Percentiles rank a stretch among this genome's conserved stretches.
phyloP scores from a whole-genome alignment of 2,888 invertebrate species.

The Catocala nupta region DNA sequence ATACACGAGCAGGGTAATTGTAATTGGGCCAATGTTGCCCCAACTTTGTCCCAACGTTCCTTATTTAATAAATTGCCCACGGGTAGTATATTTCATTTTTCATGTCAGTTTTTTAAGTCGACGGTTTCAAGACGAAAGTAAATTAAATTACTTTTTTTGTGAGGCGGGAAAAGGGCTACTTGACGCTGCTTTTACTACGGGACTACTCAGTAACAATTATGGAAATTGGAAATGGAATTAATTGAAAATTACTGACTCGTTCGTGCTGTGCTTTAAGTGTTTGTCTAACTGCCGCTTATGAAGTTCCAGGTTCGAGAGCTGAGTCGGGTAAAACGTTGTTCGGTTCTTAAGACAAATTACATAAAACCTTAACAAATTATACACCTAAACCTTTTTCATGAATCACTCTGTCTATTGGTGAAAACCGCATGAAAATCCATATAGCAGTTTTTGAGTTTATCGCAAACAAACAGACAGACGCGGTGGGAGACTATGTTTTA shows the following conservation, averaged over 20 bases:
- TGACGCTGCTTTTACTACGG: conserved; percentile 25
- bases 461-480: no score
- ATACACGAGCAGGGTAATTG: conserved; percentile 32
- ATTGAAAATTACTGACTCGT: conserved; percentile 6
- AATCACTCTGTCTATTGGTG: no score
- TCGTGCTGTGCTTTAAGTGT: no score
- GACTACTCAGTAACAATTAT: conserved; percentile 34
- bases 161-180: conserved; percentile 33
- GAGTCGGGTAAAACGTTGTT: no score
- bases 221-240: conserved; percentile 45
- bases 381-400: no score
- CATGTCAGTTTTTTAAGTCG: conserved; percentile 34
- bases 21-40: conserved; percentile 43
- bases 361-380: no score
- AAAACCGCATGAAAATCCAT: no score
- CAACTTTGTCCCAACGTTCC: conserved; percentile 21
- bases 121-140: conserved; percentile 26
- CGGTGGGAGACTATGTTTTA: no score
- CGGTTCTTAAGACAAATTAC: no score
- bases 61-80: conserved; percentile 40
- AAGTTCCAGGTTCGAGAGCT: no score
- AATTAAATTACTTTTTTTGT: conserved; percentile 46
- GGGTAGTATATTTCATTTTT: conserved; percentile 40
- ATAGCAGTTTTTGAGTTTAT: no score
- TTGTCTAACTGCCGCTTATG: no score